Evolutionary conservation across 2,888 invertebrate genomes (phyloP).

Genomic region (Dastarcus helophoroides): DNA sequence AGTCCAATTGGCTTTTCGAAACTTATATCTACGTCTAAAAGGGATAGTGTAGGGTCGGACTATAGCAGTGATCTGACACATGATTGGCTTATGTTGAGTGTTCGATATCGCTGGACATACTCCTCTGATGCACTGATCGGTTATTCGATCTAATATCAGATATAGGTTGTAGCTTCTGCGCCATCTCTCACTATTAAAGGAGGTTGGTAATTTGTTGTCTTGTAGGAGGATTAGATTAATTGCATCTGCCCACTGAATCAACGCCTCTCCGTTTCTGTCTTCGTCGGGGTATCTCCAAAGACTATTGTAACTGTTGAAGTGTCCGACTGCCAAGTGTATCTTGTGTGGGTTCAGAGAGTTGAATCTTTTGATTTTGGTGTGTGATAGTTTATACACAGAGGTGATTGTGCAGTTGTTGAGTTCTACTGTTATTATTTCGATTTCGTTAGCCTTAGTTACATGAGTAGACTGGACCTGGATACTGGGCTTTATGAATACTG

Average conservation of each 20-base stretch:
- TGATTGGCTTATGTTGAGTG: slow-evolving; percentile 6
- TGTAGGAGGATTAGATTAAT: background rate
- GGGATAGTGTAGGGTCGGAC: slow-evolving; percentile 3
- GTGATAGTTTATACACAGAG: slow-evolving; percentile 6
- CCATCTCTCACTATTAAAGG: slow-evolving; percentile 2
- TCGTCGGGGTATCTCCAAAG: slow-evolving; percentile 5
- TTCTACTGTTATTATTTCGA: slow-evolving; percentile 8
- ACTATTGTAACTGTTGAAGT: slow-evolving; percentile 6
- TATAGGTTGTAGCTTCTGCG: slow-evolving; percentile 4
- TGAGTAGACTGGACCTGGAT: slow-evolving; percentile 3
- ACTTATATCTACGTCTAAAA: slow-evolving; percentile 5
- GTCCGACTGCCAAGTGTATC: slow-evolving; percentile 4
- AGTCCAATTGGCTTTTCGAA: slow-evolving; percentile 5
- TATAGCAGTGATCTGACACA: slow-evolving; percentile 5
- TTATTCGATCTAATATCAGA: slow-evolving; percentile 4
- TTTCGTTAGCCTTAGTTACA: slow-evolving; percentile 3
- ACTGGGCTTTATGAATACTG: slow-evolving; percentile 6
- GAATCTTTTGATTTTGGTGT: slow-evolving; percentile 2
- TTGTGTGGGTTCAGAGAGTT: background rate
- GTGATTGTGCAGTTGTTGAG: slow-evolving; percentile 7
- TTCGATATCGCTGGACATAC: slow-evolving; percentile 3
- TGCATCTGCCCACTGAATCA: slow-evolving; percentile 4
- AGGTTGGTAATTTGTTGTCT: slow-evolving; percentile 1
- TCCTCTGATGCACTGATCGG: slow-evolving; percentile 4
- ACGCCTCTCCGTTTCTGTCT: slow-evolving; percentile 5